Evolutionary conservation across 2,113 vertebrate species (phyloP).

Genomic region (cat (Felis catus)): F.catus_Fca126_mat1.0 CM031420.1:66602001-66602500

Average conservation of each 20-base stretch:
- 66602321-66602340: neutral
- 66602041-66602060: slow-evolving; percentile 4
- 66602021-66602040: neutral
- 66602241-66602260: slow-evolving; percentile 42
- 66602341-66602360: slow-evolving; percentile 21
- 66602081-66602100: slow-evolving; percentile 21
- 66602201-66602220: slow-evolving; percentile 13
- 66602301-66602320: neutral
- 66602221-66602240: slow-evolving; percentile 31
- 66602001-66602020: neutral
- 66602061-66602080: slow-evolving; percentile 37
- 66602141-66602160: neutral
- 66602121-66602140: slow-evolving; percentile 48
- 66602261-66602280: slow-evolving; percentile 21
- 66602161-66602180: neutral
- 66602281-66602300: neutral
- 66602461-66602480: too few species aligned
- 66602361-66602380: neutral
- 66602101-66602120: neutral
- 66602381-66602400: too few species aligned
- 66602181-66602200: slow-evolving; percentile 43
- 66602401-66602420: too few species aligned
- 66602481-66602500: too few species aligned
- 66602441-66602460: too few species aligned
- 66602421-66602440: too few species aligned